Conservation (phyloP, 2,113 vertebrate genomes). For the Daubentonia madagascariensis region DNA sequence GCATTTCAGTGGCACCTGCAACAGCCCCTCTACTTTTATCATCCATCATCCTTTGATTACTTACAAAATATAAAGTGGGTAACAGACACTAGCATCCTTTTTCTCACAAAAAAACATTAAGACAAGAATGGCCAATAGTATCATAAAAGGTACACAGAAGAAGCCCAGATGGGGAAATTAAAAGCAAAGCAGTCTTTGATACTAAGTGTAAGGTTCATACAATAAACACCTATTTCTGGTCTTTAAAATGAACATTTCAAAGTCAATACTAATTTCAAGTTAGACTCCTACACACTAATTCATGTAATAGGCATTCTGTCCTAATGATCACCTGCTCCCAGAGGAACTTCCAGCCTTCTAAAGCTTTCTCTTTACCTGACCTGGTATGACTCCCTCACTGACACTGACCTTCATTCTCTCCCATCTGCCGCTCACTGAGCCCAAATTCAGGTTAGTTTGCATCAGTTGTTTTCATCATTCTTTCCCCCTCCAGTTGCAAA, state of each 20-base stretch:
- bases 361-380: background rate
- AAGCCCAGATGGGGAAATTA: background rate
- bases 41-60: background rate
- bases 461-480: background rate
- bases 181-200: background rate
- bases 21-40: background rate
- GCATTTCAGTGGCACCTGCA: background rate
- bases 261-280: background rate
- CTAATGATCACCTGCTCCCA: background rate
- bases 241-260: conserved; percentile 14
- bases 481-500: background rate
- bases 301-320: background rate
- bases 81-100: background rate
- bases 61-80: background rate
- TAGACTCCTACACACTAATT: background rate
- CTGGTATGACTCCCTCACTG: background rate
- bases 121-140: background rate
- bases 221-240: conserved; percentile 37
- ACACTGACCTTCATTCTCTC: background rate
- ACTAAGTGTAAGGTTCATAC: background rate
- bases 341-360: background rate
- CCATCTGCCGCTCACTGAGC: background rate
- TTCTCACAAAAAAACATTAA: background rate
- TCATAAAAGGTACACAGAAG: background rate
- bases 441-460: background rate